Evolutionary conservation across 2,113 vertebrate species (phyloP).

Genomic region (Dendropsophus ebraccatus): DNA sequence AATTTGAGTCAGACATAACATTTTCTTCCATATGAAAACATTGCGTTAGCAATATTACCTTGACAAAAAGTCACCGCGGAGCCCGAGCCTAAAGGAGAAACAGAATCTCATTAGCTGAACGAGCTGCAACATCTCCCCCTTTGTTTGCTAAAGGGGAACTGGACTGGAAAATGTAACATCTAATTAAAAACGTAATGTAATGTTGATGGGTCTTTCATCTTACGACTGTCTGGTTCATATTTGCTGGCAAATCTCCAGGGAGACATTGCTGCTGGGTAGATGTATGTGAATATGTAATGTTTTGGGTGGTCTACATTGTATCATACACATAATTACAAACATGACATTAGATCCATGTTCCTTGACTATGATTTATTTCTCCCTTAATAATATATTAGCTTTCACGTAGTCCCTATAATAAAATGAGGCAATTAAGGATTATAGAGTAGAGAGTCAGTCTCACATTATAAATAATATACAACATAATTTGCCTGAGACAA

Average conservation of each 20-base stretch:
- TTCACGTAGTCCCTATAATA: not conserved
- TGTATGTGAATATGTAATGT: not conserved
- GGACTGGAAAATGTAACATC: not conserved
- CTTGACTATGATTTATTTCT: not conserved
- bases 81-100: not conserved
- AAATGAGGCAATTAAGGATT: not conserved
- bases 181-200: constrained; percentile 5
- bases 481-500: not conserved
- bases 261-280: not conserved
- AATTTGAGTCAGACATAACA: too few relatives aligned
- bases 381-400: constrained; percentile 3
- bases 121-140: not conserved
- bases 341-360: not conserved
- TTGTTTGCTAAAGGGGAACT: constrained; percentile 4
- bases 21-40: not conserved
- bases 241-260: not conserved
- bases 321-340: not conserved
- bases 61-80: not conserved
- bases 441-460: not conserved
- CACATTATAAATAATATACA: not conserved
- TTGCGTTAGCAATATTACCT: not conserved
- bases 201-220: not conserved
- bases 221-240: not conserved
- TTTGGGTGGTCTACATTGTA: not conserved
- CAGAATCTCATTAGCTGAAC: not conserved